Percentiles rank a stretch among this genome's conserved stretches.
These are phyloP conservation scores for Sebastes jordani DNA, from an alignment of 2,797 vertebrate genomes.

Conservation along the genomic window DNA sequence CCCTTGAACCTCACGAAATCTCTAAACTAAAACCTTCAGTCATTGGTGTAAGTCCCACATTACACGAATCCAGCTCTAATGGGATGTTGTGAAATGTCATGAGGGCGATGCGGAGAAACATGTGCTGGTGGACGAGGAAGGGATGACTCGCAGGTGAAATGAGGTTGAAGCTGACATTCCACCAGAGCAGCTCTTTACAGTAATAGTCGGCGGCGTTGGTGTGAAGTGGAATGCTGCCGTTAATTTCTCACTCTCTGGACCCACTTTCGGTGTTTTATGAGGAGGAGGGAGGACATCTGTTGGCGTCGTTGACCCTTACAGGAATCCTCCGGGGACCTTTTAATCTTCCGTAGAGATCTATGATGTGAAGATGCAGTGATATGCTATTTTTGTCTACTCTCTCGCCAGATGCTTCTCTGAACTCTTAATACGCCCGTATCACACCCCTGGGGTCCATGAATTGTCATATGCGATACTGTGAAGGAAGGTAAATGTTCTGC, in stretches of 20 bases:
- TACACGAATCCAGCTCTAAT: slow-evolving; percentile 42
- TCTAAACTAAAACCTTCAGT: slow-evolving; percentile 56
- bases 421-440: slow-evolving; percentile 46
- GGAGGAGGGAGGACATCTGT: slow-evolving; percentile 66
- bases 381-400: slow-evolving; percentile 67
- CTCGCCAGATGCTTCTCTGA: slow-evolving; percentile 62
- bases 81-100: slow-evolving; percentile 50
- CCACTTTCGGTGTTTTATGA: slow-evolving; percentile 51
- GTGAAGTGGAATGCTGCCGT: slow-evolving; percentile 40
- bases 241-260: slow-evolving; percentile 45
- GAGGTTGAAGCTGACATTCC: slow-evolving; percentile 44
- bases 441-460: slow-evolving; percentile 64
- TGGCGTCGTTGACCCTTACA: slow-evolving; percentile 55
- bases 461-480: slow-evolving; percentile 48
- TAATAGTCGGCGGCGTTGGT: slow-evolving; percentile 5
- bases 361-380: slow-evolving; percentile 49
- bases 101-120: slow-evolving; percentile 6
- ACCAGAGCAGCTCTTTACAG: background rate
- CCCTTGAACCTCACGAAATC: slow-evolving; percentile 65
- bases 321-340: slow-evolving; percentile 45
- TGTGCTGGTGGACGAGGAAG: slow-evolving; percentile 7
- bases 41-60: slow-evolving; percentile 38
- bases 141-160: slow-evolving; percentile 52
- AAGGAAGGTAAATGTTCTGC: slow-evolving; percentile 62
- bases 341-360: slow-evolving; percentile 60